Percentiles rank a stretch among this genome's conserved stretches.
Evolutionary conservation across 2,113 vertebrate genomes (phyloP).

Genomic region (Falco punctatus): DNA sequence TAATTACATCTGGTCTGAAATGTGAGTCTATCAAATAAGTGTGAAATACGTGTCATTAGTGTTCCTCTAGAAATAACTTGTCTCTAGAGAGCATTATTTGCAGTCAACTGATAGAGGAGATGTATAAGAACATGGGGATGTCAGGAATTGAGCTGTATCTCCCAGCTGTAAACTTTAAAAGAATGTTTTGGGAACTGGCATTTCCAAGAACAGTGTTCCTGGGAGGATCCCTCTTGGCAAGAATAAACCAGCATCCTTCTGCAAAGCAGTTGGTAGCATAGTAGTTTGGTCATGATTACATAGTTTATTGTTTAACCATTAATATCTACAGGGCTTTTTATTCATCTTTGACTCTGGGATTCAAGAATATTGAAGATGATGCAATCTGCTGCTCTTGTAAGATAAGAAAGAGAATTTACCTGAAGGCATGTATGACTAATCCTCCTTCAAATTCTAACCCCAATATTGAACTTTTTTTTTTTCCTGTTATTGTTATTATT

Average conservation of each 20-base stretch:
- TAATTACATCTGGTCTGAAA: not conserved
- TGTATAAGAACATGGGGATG: not conserved
- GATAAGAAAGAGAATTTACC: not conserved
- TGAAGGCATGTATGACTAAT: not conserved
- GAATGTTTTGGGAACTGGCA: not conserved
- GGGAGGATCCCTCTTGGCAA: not conserved
- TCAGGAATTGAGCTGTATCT: not conserved
- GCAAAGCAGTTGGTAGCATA: not conserved
- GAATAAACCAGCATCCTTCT: not conserved
- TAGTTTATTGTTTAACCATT: not conserved
- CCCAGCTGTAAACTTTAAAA: not conserved
- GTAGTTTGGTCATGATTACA: not conserved
- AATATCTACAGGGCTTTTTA: not conserved
- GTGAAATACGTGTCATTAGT: not conserved
- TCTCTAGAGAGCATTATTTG: not conserved
- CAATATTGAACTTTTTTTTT: not conserved
- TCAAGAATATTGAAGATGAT: not conserved
- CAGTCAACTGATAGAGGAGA: not conserved
- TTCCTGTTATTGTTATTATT: not conserved
- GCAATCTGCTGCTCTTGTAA: not conserved
- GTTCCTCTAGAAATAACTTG: not conserved
- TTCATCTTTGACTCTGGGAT: not conserved
- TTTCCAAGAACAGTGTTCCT: conserved; percentile 10
- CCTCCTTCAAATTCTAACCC: not conserved
- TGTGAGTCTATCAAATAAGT: not conserved